Evolutionary conservation across 2,888 invertebrate genomes (phyloP).

Genomic region (Chloromyia formosa): DNA sequence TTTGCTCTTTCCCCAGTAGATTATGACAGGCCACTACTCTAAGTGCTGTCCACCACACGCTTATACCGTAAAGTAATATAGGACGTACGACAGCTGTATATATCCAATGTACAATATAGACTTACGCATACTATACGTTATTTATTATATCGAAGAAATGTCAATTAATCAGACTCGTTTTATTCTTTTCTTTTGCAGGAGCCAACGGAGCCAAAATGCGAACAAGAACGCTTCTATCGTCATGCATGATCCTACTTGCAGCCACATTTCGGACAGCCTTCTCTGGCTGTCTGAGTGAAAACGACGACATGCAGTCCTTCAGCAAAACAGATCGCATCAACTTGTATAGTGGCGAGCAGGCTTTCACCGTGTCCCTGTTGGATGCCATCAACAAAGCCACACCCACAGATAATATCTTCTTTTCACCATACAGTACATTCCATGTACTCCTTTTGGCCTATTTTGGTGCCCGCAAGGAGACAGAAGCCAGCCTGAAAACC

Average conservation of each 20-base stretch:
- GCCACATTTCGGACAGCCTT: neutral
- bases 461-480: constrained; percentile 77
- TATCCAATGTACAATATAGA: too few species aligned
- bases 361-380: constrained; percentile 77
- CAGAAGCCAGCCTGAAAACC: constrained; percentile 66
- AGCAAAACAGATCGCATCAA: constrained; percentile 49
- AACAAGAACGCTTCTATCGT: neutral
- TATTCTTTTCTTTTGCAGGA: too few species aligned
- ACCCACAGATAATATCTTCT: constrained; percentile 81
- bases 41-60: too few species aligned
- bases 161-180: too few species aligned
- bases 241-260: neutral
- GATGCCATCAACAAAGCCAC: constrained; percentile 72
- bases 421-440: constrained; percentile 87
- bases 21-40: too few species aligned
- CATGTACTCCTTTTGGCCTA: constrained; percentile 82
- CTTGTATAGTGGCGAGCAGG: constrained; percentile 70
- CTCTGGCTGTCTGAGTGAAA: constrained; percentile 44
- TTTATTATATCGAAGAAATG: too few species aligned
- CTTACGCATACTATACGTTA: too few species aligned
- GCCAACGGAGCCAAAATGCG: constrained; percentile 36
- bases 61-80: too few species aligned
- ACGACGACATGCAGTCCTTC: constrained; percentile 32
- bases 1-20: too few species aligned
- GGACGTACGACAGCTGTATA: too few species aligned